phyloP scores from a whole-genome alignment of 2,113 vertebrate genomes.

The Clarias macrocephalus region DNA sequence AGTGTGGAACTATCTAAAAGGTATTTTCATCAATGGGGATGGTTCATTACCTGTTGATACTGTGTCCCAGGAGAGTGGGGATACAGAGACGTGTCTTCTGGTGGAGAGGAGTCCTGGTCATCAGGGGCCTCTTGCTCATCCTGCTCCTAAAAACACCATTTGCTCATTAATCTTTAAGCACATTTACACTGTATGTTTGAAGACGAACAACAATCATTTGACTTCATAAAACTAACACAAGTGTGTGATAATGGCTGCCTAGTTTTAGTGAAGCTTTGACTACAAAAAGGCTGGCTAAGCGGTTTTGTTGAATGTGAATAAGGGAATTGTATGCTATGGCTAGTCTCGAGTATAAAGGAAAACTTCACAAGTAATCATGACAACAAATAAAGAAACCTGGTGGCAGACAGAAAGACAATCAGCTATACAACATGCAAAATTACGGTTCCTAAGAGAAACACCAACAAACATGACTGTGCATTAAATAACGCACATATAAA shows the following conservation, averaged over 20 bases:
- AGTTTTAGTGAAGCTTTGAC: not conserved
- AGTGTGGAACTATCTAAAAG: not conserved
- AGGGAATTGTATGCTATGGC: not conserved
- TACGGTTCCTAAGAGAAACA: not conserved
- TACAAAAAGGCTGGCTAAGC: not conserved
- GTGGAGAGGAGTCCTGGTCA: slow-evolving; percentile 95
- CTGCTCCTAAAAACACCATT: slow-evolving; percentile 80
- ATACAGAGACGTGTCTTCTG: slow-evolving; percentile 95
- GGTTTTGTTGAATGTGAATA: not conserved
- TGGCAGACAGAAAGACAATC: slow-evolving; percentile 20
- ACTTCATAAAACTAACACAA: not conserved
- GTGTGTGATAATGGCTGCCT: not conserved
- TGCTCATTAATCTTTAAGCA: not conserved
- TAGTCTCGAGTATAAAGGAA: not conserved
- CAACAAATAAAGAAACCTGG: not conserved
- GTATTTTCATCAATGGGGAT: not conserved
- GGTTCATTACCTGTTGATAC: slow-evolving; percentile 86
- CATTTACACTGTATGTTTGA: not conserved
- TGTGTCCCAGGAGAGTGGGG: slow-evolving; percentile 95
- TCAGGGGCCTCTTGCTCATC: slow-evolving; percentile 97
- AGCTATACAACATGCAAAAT: slow-evolving; percentile 11
- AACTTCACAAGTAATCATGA: slow-evolving; percentile 6
- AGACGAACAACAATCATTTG: not conserved
- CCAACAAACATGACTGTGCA: not conserved
- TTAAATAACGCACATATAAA: not conserved